Conservation (phyloP, 2,888 invertebrate species). For the Cephus rjabovi region DNA sequence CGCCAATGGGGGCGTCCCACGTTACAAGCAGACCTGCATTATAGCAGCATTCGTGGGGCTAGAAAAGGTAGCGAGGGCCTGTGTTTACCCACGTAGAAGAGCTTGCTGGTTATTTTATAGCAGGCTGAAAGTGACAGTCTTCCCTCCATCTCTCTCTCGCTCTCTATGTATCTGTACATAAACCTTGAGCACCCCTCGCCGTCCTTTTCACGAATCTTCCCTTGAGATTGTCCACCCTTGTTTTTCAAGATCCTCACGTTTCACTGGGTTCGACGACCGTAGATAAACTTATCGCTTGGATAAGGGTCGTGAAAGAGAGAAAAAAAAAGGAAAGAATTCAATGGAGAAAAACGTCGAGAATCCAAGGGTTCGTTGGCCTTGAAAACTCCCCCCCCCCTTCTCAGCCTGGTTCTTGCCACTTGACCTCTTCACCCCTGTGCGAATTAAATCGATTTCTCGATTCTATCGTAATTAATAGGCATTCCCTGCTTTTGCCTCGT, state of each 20-base stretch:
- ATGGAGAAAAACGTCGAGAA: not conserved
- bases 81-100: constrained; percentile 1
- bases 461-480: not conserved
- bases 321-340: not conserved
- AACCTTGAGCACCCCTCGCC: not conserved
- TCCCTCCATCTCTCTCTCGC: not conserved
- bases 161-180: not conserved
- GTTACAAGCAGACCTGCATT: not conserved
- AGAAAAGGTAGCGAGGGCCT: not conserved
- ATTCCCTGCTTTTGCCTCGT: not conserved
- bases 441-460: not conserved
- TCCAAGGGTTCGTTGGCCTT: not conserved
- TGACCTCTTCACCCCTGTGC: not conserved
- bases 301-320: not conserved
- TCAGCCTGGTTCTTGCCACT: not conserved
- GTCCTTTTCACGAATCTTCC: not conserved
- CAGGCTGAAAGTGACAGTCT: constrained; percentile 10
- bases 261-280: not conserved
- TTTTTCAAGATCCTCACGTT: not conserved
- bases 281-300: not conserved
- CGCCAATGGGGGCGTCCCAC: not conserved
- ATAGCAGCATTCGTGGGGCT: not conserved
- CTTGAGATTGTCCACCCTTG: not conserved
- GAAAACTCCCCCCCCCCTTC: not conserved
- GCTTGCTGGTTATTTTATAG: constrained; percentile 9